These are phyloP conservation scores for Recurvirostra avosetta DNA, from an alignment of 2,113 vertebrate species.

Conservation along the genomic window DNA sequence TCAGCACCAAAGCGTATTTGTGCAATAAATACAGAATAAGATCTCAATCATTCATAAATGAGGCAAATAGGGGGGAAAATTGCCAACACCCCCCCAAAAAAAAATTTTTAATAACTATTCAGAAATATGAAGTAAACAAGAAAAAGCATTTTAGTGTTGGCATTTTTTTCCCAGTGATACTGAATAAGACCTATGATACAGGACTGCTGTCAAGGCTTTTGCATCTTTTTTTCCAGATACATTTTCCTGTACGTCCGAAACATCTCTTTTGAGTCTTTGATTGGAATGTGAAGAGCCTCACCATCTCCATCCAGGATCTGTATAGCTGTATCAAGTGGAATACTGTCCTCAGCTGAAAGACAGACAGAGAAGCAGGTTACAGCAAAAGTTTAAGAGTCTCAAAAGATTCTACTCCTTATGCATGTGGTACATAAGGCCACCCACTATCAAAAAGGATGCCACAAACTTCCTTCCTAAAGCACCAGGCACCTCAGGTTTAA, in stretches of 20 bases:
- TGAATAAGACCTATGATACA: neutral
- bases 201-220: conserved; percentile 54
- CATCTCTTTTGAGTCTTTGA: conserved; percentile 68
- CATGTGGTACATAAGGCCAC: neutral
- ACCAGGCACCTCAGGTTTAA: neutral
- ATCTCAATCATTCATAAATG: neutral
- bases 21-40: neutral
- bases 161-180: neutral
- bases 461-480: neutral
- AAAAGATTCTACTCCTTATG: neutral
- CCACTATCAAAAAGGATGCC: neutral
- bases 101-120: neutral
- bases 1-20: neutral
- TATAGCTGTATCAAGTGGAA: conserved; percentile 62
- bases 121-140: neutral
- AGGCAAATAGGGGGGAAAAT: neutral
- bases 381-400: neutral
- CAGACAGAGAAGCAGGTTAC: conserved; percentile 12
- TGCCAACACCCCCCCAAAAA: neutral
- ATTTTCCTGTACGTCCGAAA: conserved; percentile 75
- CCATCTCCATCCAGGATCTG: conserved; percentile 59
- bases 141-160: neutral
- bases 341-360: conserved; percentile 52
- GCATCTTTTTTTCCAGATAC: conserved; percentile 75
- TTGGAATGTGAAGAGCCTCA: conserved; percentile 23